phyloP scores from a whole-genome alignment of 2,888 invertebrate genomes.

The Amblyjoppa proteus region DNA sequence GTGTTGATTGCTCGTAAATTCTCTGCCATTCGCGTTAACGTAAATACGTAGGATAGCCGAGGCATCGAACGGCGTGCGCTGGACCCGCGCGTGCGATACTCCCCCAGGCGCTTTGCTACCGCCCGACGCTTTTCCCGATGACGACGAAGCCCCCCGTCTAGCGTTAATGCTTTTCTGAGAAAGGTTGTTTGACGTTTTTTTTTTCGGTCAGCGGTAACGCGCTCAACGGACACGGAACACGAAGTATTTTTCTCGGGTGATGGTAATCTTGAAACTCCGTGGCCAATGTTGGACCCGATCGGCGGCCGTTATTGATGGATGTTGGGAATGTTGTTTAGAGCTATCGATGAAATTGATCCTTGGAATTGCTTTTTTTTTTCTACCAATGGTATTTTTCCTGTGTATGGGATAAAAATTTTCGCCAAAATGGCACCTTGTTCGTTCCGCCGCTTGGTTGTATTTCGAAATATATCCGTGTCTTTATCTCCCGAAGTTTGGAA shows the following conservation, averaged over 20 bases:
- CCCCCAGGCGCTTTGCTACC: slow-evolving; percentile 25
- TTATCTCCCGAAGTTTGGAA: no score
- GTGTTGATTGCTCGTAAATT: slow-evolving; percentile 61
- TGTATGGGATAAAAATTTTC: no score
- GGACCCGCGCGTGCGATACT: slow-evolving; percentile 13
- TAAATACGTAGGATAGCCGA: slow-evolving; percentile 28
- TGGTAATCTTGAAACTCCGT: background rate
- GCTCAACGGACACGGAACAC: background rate
- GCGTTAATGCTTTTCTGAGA: slow-evolving; percentile 8
- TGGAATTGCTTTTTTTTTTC: no score
- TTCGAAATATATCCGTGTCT: no score
- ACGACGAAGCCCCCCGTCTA: background rate
- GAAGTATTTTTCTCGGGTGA: background rate
- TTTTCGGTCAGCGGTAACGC: background rate
- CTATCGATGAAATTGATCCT: background rate
- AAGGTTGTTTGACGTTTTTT: slow-evolving; percentile 1
- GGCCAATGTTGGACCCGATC: background rate
- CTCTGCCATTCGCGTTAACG: slow-evolving; percentile 47
- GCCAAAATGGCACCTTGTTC: no score
- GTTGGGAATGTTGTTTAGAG: background rate
- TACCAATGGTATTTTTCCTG: no score
- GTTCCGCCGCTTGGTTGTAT: no score
- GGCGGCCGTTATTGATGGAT: background rate
- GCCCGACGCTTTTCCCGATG: slow-evolving; percentile 14
- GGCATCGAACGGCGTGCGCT: background rate